phyloP scores from a whole-genome alignment of 2,888 invertebrate species.

The Drosophila limbata region DNA sequence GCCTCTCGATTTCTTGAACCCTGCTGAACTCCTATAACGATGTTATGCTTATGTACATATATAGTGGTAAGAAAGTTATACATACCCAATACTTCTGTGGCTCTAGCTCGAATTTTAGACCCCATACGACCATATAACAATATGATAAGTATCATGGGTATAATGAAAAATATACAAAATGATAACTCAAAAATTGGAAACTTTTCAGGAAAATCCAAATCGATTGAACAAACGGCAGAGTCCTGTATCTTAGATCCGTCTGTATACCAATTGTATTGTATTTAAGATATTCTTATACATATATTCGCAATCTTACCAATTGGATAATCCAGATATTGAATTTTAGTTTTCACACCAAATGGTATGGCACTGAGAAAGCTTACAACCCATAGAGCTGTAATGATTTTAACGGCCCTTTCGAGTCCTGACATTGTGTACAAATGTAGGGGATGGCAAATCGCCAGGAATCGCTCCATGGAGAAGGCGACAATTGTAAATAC shows the following conservation, averaged over 20 bases:
- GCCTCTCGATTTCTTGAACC: slow-evolving; percentile 90
- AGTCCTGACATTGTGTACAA: slow-evolving; percentile 93
- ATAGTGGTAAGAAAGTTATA: neutral
- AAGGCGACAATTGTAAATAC: slow-evolving; percentile 96
- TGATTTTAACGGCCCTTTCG: slow-evolving; percentile 92
- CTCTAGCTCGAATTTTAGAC: slow-evolving; percentile 87
- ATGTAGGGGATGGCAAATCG: slow-evolving; percentile 95
- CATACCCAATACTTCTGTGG: slow-evolving; percentile 86
- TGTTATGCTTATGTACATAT: neutral
- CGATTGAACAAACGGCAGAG: slow-evolving; percentile 93
- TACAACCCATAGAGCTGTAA: slow-evolving; percentile 91
- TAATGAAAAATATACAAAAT: slow-evolving; percentile 92
- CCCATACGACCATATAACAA: slow-evolving; percentile 93
- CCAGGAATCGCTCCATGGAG: slow-evolving; percentile 95
- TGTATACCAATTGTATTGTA: slow-evolving; percentile 54
- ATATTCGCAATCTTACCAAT: slow-evolving; percentile 85
- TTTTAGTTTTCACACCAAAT: slow-evolving; percentile 90
- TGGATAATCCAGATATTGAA: slow-evolving; percentile 91
- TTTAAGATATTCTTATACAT: neutral
- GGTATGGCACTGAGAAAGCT: slow-evolving; percentile 91
- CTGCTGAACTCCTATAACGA: slow-evolving; percentile 85
- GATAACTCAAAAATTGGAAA: slow-evolving; percentile 93
- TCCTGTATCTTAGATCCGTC: slow-evolving; percentile 87
- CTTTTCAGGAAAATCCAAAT: slow-evolving; percentile 86
- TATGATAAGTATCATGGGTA: slow-evolving; percentile 90